These are phyloP conservation scores for Nannoperca obscura DNA, from an alignment of 2,797 vertebrate genomes.

Conservation along the genomic window DNA sequence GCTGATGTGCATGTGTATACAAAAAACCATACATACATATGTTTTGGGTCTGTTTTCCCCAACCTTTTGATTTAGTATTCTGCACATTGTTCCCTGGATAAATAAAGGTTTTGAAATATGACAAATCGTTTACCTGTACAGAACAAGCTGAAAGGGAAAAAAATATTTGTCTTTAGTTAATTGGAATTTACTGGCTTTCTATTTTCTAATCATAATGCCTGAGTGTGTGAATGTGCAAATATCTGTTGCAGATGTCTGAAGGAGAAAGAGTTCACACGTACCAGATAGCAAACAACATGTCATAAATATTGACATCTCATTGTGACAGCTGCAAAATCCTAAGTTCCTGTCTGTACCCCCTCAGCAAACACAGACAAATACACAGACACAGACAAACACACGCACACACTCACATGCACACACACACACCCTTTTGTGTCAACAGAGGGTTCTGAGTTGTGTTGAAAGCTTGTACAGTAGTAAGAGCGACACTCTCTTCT, in stretches of 20 bases:
- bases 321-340: constrained; percentile 78
- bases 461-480: constrained; percentile 76
- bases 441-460: constrained; percentile 76
- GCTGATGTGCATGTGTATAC: no score
- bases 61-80: no score
- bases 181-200: constrained; percentile 34
- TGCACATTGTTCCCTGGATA: background rate
- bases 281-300: constrained; percentile 69
- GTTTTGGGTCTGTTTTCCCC: no score
- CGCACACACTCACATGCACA: constrained; percentile 48
- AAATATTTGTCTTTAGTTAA: constrained; percentile 23
- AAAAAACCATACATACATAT: no score
- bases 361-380: constrained; percentile 64
- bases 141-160: background rate
- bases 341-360: constrained; percentile 74
- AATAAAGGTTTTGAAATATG: background rate
- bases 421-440: constrained; percentile 73
- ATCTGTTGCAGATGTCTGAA: constrained; percentile 67
- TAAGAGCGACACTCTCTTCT: constrained; percentile 69
- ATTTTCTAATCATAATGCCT: constrained; percentile 36
- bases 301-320: constrained; percentile 81
- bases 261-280: constrained; percentile 64
- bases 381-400: constrained; percentile 16
- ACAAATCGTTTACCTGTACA: background rate
- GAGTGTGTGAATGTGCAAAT: constrained; percentile 51